phyloP scores from a whole-genome alignment of 1,140 invertebrate species.

The Bicyclus anynana region DNA sequence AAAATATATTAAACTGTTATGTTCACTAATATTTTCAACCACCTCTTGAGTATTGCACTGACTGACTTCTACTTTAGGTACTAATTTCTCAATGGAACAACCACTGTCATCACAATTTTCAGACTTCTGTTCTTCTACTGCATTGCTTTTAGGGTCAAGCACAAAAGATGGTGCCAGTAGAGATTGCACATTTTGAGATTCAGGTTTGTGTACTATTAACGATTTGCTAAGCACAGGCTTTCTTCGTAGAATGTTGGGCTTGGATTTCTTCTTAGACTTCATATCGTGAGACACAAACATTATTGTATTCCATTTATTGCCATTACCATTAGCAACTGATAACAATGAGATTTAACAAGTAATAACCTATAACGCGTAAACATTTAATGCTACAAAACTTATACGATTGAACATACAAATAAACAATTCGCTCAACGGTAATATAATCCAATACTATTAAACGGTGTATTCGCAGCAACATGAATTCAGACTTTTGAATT shows the following conservation, averaged over 20 bases:
- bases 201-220: conserved; percentile 15
- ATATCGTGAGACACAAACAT: conserved; percentile 63
- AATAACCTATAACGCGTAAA: too few species aligned
- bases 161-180: conserved; percentile 19
- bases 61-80: neutral
- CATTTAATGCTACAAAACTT: too few species aligned
- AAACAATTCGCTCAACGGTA: too few species aligned
- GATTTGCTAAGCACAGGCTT: conserved; percentile 31
- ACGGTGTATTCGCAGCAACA: too few species aligned
- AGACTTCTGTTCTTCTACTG: neutral
- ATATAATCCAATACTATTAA: too few species aligned
- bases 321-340: conserved; percentile 7
- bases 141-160: conserved; percentile 23
- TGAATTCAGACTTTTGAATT: too few species aligned
- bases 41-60: neutral
- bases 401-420: too few species aligned
- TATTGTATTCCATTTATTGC: conserved; percentile 26
- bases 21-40: conserved; percentile 8
- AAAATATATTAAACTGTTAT: conserved; percentile 4
- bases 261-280: conserved; percentile 51
- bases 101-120: neutral
- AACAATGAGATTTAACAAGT: neutral
- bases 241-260: conserved; percentile 62
- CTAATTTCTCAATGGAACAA: neutral
- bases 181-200: conserved; percentile 35